Conservation (phyloP, 2,113 vertebrate genomes). For the Pardalotus punctatus region DNA sequence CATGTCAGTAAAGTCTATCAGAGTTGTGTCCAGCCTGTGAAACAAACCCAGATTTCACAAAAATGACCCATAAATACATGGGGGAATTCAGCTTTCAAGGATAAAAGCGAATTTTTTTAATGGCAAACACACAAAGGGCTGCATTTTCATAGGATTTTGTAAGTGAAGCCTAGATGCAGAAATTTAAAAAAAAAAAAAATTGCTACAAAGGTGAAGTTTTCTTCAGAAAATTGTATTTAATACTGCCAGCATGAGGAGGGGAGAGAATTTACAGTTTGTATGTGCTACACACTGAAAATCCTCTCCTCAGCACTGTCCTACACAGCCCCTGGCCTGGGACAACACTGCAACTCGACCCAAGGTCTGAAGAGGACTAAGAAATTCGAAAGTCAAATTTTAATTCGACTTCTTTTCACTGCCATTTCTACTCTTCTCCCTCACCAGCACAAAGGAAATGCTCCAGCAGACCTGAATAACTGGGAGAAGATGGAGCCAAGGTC, state of each 20-base stretch:
- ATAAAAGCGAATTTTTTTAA: neutral
- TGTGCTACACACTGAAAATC: neutral
- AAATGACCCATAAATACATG: accelerated
- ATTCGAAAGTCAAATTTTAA: no score
- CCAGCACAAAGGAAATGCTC: neutral
- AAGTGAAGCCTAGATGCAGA: neutral
- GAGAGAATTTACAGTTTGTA: neutral
- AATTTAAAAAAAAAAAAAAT: neutral
- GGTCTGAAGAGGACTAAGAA: neutral
- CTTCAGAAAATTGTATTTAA: neutral
- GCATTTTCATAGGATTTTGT: accelerated
- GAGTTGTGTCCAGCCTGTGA: conserved; percentile 94
- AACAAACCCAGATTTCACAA: neutral
- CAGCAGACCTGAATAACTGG: neutral
- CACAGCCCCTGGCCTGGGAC: neutral
- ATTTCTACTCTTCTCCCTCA: neutral
- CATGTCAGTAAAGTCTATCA: conserved; percentile 99
- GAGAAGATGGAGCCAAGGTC: neutral
- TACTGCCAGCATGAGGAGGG: neutral
- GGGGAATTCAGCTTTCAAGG: neutral
- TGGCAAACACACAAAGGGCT: neutral
- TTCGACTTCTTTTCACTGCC: neutral
- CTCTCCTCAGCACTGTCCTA: neutral
- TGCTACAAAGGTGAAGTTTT: neutral
- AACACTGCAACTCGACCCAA: neutral